Evolutionary conservation across 2,888 invertebrate genomes (phyloP).

Genomic region (Chalcis sispes): DNA sequence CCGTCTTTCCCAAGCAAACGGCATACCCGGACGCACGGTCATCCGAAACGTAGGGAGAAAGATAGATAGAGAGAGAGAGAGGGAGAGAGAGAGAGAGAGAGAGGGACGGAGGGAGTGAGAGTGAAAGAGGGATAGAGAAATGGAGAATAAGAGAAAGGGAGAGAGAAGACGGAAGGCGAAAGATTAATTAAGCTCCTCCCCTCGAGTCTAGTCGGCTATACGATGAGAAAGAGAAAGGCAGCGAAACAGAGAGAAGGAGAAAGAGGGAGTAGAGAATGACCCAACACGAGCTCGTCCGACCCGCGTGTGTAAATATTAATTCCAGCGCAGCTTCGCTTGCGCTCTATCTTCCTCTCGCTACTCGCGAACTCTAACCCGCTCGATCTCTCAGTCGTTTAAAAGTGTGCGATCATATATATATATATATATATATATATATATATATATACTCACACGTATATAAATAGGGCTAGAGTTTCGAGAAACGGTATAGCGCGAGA

Average conservation of each 20-base stretch:
- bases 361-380: too few species aligned
- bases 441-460: too few species aligned
- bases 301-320: slow-evolving; percentile 66
- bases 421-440: too few species aligned
- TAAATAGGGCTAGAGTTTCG: too few species aligned
- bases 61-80: background rate
- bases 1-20: too few species aligned
- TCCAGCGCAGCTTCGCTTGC: slow-evolving; percentile 48
- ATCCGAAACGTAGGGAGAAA: too few species aligned
- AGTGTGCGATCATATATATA: slow-evolving; percentile 27
- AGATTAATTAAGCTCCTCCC: slow-evolving; percentile 48
- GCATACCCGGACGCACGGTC: too few species aligned
- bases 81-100: background rate
- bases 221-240: background rate
- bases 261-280: too few species aligned
- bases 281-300: slow-evolving; percentile 52
- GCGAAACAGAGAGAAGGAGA: too few species aligned
- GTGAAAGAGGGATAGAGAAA: background rate
- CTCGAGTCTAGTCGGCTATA: slow-evolving; percentile 23
- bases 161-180: slow-evolving; percentile 14
- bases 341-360: slow-evolving; percentile 12
- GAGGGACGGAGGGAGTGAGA: slow-evolving; percentile 7
- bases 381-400: background rate
- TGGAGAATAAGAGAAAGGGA: slow-evolving; percentile 1
- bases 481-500: too few species aligned